A percentile compares a stretch with the other conserved stretches of the same genome.
Evolutionary conservation across 2,113 vertebrate species (phyloP).

Genomic region (Oryzias woworae): DNA sequence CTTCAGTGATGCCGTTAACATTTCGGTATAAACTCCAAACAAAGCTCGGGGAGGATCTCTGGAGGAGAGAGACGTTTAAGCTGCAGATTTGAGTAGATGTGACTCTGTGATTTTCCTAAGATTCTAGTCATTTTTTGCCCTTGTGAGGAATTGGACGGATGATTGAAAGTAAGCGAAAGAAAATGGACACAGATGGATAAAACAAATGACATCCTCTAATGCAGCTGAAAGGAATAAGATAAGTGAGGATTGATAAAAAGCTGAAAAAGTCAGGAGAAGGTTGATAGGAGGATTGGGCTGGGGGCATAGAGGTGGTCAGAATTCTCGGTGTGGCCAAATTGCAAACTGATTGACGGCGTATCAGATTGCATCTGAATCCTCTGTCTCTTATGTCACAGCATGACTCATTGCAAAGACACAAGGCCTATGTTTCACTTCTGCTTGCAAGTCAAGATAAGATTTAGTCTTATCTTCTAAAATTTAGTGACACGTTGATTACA

Average conservation of each 20-base stretch:
- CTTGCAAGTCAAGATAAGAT: too few species aligned
- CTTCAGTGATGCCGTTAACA: slow-evolving; percentile 17
- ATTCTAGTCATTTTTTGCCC: slow-evolving; percentile 21
- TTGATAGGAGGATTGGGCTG: slow-evolving; percentile 11
- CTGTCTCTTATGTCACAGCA: slow-evolving; percentile 29
- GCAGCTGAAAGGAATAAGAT: slow-evolving; percentile 40
- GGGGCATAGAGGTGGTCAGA: slow-evolving; percentile 22
- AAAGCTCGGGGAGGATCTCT: neutral
- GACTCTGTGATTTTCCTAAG: slow-evolving; percentile 16
- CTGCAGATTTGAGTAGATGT: neutral
- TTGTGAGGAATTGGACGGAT: slow-evolving; percentile 43
- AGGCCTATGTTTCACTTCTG: too few species aligned
- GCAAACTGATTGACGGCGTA: slow-evolving; percentile 39
- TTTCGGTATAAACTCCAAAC: neutral
- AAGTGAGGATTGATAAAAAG: slow-evolving; percentile 21
- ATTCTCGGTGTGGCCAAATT: slow-evolving; percentile 28
- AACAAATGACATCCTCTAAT: neutral
- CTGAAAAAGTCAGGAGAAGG: slow-evolving; percentile 8
- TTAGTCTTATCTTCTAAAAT: too few species aligned
- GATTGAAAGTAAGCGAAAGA: slow-evolving; percentile 2
- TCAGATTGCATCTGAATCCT: slow-evolving; percentile 53
- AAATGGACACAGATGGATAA: neutral
- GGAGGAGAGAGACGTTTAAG: neutral
- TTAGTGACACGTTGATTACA: too few species aligned
- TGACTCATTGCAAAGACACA: neutral